Percentiles rank a stretch among this genome's conserved stretches.
Evolutionary conservation across 2,888 invertebrate species (phyloP).

Genomic region (Pandemis heparana): DNA sequence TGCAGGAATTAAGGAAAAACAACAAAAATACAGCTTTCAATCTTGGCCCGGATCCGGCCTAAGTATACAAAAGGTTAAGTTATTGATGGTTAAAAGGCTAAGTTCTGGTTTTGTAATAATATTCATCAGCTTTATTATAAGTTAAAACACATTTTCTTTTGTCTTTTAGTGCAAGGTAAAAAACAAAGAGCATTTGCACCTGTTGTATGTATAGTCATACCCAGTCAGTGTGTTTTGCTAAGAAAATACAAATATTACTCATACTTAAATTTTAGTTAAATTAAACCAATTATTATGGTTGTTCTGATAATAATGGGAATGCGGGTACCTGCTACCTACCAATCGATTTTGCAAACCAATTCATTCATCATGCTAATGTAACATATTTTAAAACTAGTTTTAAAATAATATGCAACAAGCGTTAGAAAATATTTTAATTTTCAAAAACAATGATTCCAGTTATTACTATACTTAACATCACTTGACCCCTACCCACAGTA

Average conservation of each 20-base stretch:
- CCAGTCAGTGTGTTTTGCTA: background rate
- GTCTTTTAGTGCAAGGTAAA: background rate
- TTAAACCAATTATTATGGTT: background rate
- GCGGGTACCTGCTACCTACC: background rate
- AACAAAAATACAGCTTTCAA: no score
- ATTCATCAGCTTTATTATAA: background rate
- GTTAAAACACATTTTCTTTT: background rate
- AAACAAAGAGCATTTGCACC: background rate
- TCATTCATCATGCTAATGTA: no score
- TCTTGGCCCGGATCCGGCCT: no score
- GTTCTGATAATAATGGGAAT: background rate
- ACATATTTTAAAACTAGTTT: no score
- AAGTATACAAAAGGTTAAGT: no score
- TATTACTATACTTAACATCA: background rate
- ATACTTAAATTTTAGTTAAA: background rate
- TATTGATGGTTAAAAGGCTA: no score
- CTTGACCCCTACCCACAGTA: conserved; percentile 22
- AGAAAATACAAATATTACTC: background rate
- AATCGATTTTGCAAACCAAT: background rate
- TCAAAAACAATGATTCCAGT: background rate
- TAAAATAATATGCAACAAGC: no score
- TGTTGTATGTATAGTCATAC: background rate
- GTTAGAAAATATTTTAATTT: background rate
- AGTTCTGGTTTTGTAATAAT: no score
- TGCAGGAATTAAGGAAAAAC: no score